phyloP scores from a whole-genome alignment of 2,797 vertebrate genomes.

The Avahi laniger region DNA sequence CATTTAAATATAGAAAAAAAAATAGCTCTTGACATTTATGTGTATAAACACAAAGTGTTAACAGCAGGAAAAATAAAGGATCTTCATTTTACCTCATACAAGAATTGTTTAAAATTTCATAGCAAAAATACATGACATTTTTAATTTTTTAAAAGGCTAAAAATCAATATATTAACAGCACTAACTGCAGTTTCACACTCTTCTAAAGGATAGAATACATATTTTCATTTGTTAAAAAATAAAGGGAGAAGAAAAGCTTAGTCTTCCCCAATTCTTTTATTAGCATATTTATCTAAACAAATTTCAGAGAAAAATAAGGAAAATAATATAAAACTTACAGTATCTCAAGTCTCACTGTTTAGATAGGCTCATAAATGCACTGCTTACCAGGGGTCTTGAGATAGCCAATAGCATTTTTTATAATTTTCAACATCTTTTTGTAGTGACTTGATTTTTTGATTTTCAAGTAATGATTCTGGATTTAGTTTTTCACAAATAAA shows the following conservation, averaged over 20 bases:
- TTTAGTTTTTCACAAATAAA: background rate
- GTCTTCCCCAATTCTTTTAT: background rate
- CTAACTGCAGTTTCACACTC: background rate
- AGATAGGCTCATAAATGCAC: background rate
- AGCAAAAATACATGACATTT: constrained; percentile 8
- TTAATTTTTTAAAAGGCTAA: constrained; percentile 40
- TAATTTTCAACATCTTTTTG: constrained; percentile 11
- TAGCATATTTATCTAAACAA: background rate
- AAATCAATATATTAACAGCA: background rate
- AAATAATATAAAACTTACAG: background rate
- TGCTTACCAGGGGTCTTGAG: background rate
- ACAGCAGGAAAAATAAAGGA: background rate
- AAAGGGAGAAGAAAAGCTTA: background rate
- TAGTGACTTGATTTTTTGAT: background rate
- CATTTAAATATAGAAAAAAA: constrained; percentile 1
- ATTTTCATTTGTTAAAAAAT: constrained; percentile 52
- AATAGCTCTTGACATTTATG: background rate
- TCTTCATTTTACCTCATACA: constrained; percentile 1
- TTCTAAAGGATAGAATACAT: background rate
- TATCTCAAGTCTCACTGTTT: background rate
- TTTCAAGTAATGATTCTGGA: background rate
- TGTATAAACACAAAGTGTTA: background rate
- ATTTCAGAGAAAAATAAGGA: constrained; percentile 10
- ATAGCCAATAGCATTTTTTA: background rate
- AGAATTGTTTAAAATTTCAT: background rate